Evolutionary conservation across 2,113 vertebrate species (phyloP).

Genomic region (Erythrolamprus reginae): DNA sequence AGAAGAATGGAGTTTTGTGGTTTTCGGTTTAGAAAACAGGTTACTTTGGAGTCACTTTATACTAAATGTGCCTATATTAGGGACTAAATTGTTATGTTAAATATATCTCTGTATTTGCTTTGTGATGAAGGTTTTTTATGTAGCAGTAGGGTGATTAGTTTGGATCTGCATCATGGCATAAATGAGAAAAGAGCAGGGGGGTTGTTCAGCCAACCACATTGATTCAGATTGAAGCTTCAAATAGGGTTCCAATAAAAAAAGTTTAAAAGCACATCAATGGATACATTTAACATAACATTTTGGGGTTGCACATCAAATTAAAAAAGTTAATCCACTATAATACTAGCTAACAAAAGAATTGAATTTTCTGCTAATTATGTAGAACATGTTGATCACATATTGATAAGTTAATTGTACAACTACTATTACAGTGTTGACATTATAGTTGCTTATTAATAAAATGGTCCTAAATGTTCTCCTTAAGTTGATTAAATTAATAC

Average conservation of each 20-base stretch:
- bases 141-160: not conserved
- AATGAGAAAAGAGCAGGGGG: too few relatives aligned
- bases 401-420: slow-evolving; percentile 69
- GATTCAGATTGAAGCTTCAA: not conserved
- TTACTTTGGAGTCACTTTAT: slow-evolving; percentile 12
- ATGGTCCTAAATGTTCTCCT: slow-evolving; percentile 56
- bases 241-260: not conserved
- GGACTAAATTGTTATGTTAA: slow-evolving; percentile 8
- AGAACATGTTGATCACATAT: slow-evolving; percentile 61
- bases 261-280: not conserved
- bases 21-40: slow-evolving; percentile 16
- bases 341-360: slow-evolving; percentile 51
- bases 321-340: slow-evolving; percentile 43
- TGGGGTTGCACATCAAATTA: slow-evolving; percentile 40
- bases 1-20: not conserved
- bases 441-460: slow-evolving; percentile 66
- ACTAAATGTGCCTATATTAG: slow-evolving; percentile 34
- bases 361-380: slow-evolving; percentile 65
- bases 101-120: not conserved
- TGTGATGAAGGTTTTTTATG: not conserved
- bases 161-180: not conserved
- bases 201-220: not conserved
- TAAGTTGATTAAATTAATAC: slow-evolving; percentile 34
- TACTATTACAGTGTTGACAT: slow-evolving; percentile 65
- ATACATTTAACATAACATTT: not conserved